These are phyloP conservation scores for Melanotaenia boesemani DNA, from an alignment of 2,797 vertebrate genomes.

Conservation along the genomic window DNA sequence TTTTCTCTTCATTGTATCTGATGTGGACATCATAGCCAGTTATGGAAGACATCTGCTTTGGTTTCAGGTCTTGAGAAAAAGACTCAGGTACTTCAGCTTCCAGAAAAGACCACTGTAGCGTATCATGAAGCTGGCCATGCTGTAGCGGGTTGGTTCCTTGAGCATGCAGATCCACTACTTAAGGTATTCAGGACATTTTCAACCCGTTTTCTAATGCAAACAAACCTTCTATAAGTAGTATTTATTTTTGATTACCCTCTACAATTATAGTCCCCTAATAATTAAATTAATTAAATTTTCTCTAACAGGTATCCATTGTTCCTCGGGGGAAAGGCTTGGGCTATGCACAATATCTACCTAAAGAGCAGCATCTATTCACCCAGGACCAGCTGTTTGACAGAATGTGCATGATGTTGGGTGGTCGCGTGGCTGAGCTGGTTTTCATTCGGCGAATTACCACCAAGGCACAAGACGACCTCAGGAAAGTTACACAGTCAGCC, in stretches of 20 bases:
- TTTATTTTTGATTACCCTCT: not conserved
- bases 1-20: not conserved
- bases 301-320: slow-evolving; percentile 92
- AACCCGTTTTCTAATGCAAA: not conserved
- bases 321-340: slow-evolving; percentile 93
- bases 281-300: not conserved
- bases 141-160: slow-evolving; percentile 94
- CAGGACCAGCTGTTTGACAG: slow-evolving; percentile 95
- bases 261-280: not conserved
- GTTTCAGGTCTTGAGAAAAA: slow-evolving; percentile 93
- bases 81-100: slow-evolving; percentile 90
- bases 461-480: slow-evolving; percentile 93
- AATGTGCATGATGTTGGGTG: slow-evolving; percentile 98
- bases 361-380: slow-evolving; percentile 93
- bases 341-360: slow-evolving; percentile 93
- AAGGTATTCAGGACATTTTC: slow-evolving; percentile 80
- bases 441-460: slow-evolving; percentile 94
- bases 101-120: slow-evolving; percentile 93
- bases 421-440: slow-evolving; percentile 93
- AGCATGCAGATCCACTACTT: slow-evolving; percentile 94
- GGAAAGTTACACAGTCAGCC: slow-evolving; percentile 94
- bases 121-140: slow-evolving; percentile 97
- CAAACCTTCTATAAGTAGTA: not conserved
- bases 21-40: not conserved
- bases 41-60: not conserved